A percentile compares a stretch with the other conserved stretches of the same genome.
Conservation (phyloP, 2,888 invertebrate species). For the Eretmocerus hayati region DNA sequence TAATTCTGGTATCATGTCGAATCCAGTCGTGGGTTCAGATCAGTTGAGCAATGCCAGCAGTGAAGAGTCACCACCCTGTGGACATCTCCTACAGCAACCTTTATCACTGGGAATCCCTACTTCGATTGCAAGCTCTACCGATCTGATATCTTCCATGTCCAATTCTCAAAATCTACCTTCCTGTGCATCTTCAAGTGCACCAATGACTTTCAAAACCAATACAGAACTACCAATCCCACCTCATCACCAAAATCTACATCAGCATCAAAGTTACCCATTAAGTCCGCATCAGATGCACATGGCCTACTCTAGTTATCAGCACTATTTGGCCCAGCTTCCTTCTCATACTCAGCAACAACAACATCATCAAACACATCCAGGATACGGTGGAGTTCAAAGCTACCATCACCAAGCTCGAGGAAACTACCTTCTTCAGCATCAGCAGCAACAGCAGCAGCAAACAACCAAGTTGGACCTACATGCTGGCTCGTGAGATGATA, state of each 20-base stretch:
- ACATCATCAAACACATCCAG: conserved; percentile 23
- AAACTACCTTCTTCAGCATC: conserved; percentile 22
- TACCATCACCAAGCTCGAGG: conserved; percentile 13
- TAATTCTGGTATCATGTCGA: no score
- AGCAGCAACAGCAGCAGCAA: conserved; percentile 18
- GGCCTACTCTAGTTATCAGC: conserved; percentile 25
- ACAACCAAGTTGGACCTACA: conserved; percentile 30
- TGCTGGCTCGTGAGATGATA: conserved; percentile 31
- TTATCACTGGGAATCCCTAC: no score
- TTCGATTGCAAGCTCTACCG: no score
- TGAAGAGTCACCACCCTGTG: not conserved
- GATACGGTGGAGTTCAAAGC: conserved; percentile 7
- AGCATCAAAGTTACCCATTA: conserved; percentile 23
- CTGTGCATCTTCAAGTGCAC: conserved; percentile 2
- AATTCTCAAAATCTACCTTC: no score
- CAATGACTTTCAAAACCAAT: conserved; percentile 4
- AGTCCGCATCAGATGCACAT: conserved; percentile 26
- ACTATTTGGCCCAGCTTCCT: conserved; percentile 26
- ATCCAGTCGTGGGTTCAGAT: no score
- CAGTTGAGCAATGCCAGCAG: no score
- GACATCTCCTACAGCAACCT: no score
- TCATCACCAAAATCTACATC: conserved; percentile 23
- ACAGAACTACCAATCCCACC: not conserved
- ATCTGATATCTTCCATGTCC: no score
- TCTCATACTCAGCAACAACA: conserved; percentile 27